These are phyloP conservation scores for Bucco capensis DNA, from an alignment of 2,113 vertebrate species.

Conservation along the genomic window DNA sequence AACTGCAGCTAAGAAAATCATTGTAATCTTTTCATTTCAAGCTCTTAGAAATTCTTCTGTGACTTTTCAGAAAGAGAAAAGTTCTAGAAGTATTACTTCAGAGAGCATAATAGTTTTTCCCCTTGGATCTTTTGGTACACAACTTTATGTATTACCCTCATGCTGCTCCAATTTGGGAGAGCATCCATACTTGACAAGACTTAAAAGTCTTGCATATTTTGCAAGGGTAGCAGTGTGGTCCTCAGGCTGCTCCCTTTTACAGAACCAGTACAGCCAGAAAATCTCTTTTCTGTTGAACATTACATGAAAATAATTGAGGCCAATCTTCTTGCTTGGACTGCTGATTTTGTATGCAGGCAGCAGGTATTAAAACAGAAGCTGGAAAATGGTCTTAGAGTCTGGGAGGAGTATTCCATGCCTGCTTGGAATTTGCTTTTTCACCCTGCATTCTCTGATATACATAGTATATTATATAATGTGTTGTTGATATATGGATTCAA, in stretches of 20 bases:
- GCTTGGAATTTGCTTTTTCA: neutral
- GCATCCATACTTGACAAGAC: neutral
- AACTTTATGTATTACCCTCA: neutral
- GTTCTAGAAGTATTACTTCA: neutral
- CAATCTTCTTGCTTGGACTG: neutral
- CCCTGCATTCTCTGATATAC: neutral
- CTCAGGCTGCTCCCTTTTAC: neutral
- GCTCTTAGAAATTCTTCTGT: neutral
- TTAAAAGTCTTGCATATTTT: neutral
- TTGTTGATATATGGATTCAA: neutral
- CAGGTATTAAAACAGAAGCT: neutral
- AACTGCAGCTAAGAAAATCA: neutral
- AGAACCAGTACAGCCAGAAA: neutral
- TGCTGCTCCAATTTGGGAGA: neutral
- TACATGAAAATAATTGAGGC: neutral
- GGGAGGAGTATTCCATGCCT: neutral
- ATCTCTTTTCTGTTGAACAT: neutral
- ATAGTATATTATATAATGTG: neutral
- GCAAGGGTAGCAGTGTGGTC: neutral
- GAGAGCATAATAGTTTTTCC: neutral
- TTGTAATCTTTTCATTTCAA: neutral
- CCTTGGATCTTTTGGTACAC: neutral
- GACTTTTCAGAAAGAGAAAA: neutral
- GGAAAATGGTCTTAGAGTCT: neutral
- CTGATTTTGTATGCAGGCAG: neutral